These are phyloP conservation scores for Drosophila paulistorum DNA, from an alignment of 1,140 invertebrate species.

Conservation along the genomic window DNA sequence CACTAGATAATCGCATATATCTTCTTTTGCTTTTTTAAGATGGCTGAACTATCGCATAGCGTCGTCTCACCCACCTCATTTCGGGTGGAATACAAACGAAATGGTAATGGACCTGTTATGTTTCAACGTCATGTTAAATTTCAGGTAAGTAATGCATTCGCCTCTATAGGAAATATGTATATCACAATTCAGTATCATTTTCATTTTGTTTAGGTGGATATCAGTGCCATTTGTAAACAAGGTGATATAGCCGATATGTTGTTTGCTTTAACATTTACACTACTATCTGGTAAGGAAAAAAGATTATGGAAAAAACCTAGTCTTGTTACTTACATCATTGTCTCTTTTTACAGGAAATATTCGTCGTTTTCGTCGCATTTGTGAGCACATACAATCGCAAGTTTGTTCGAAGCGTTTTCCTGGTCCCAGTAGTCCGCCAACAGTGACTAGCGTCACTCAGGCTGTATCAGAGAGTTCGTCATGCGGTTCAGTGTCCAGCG, in stretches of 20 bases:
- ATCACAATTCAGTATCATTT: neutral
- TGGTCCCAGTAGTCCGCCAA: constrained; percentile 86
- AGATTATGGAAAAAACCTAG: neutral
- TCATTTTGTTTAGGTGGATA: constrained; percentile 85
- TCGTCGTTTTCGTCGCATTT: constrained; percentile 96
- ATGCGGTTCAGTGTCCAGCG: constrained; percentile 92
- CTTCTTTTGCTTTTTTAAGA: constrained; percentile 86
- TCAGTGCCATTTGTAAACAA: constrained; percentile 88
- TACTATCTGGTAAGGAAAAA: constrained; percentile 91
- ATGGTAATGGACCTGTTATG: constrained; percentile 95
- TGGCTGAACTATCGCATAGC: constrained; percentile 98
- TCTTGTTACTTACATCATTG: neutral
- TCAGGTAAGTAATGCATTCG: constrained; percentile 86
- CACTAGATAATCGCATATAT: too few species aligned
- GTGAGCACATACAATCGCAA: constrained; percentile 97
- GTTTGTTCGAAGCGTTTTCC: constrained; percentile 86
- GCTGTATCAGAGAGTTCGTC: constrained; percentile 88
- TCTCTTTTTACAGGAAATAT: constrained; percentile 89
- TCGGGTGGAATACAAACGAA: constrained; percentile 97
- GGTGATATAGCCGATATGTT: constrained; percentile 91
- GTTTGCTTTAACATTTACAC: constrained; percentile 97
- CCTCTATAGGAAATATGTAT: too few species aligned
- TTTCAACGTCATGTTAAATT: constrained; percentile 98
- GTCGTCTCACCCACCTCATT: constrained; percentile 99
- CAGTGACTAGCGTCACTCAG: constrained; percentile 85